phyloP scores from a whole-genome alignment of 2,888 invertebrate genomes.

The Dasypogon diadema region DNA sequence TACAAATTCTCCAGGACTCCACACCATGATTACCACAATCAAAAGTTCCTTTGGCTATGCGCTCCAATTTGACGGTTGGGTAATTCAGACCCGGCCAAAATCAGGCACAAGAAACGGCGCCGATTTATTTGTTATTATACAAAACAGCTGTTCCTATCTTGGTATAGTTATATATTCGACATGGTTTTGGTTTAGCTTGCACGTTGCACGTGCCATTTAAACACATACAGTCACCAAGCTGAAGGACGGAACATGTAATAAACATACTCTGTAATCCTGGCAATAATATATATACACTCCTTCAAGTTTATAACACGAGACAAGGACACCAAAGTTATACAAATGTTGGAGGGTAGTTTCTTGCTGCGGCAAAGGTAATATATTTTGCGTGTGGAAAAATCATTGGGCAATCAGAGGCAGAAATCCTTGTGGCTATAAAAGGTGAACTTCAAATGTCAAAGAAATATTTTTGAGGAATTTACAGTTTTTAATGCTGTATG shows the following conservation, averaged over 20 bases:
- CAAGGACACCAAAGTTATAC: no score
- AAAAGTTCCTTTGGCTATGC: background rate
- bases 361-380: slow-evolving; percentile 10
- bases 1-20: no score
- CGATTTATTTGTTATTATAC: slow-evolving; percentile 14
- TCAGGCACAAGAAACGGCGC: background rate
- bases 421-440: background rate
- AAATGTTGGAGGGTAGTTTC: background rate
- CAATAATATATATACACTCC: background rate
- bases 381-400: background rate
- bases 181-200: background rate
- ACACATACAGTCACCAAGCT: background rate
- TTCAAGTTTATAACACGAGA: background rate
- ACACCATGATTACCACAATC: no score
- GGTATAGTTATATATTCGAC: background rate
- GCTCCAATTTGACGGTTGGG: slow-evolving; percentile 16
- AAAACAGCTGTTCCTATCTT: slow-evolving; percentile 20
- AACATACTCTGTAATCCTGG: slow-evolving; percentile 1
- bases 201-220: slow-evolving; percentile 10
- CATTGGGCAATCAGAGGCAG: background rate
- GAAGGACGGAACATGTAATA: slow-evolving; percentile 19
- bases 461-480: background rate
- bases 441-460: background rate
- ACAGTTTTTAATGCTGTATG: no score
- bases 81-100: slow-evolving; percentile 32